Evolutionary conservation across 2,113 vertebrate genomes (phyloP).

Genomic region (Vireo altiloquus): DNA sequence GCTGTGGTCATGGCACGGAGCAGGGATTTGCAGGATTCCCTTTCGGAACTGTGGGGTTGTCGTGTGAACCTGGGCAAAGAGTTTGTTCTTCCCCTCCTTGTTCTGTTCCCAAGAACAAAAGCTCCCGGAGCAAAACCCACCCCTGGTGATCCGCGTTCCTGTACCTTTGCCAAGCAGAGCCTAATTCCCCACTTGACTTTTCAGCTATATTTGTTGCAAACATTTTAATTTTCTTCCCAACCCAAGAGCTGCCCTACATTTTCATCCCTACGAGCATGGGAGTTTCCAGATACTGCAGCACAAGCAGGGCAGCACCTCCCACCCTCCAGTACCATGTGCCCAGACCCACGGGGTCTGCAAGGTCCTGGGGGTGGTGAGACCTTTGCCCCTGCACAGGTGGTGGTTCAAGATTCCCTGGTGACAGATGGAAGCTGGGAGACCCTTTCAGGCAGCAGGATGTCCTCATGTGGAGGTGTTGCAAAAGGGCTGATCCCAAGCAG

Average conservation of each 20-base stretch:
- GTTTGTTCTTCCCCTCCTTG: not conserved
- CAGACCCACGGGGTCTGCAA: not conserved
- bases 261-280: not conserved
- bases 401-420: not conserved
- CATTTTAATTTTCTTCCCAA: not conserved
- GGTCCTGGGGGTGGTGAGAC: not conserved
- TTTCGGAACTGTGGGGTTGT: not conserved
- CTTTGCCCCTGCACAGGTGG: not conserved
- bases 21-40: not conserved
- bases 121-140: not conserved
- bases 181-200: not conserved
- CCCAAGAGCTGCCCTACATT: slow-evolving; percentile 14
- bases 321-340: not conserved
- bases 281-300: not conserved
- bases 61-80: not conserved
- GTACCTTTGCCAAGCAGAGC: not conserved
- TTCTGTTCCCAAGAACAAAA: not conserved
- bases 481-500: not conserved
- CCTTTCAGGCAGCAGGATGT: not conserved
- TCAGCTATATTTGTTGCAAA: not conserved
- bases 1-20: fast-evolving
- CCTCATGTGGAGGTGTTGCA: not conserved
- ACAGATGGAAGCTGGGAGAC: not conserved
- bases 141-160: fast-evolving
- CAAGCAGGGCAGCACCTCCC: not conserved